Base-by-base conservation (phyloP, 2,888 invertebrate species). In the Apodemia mormo region DNA sequence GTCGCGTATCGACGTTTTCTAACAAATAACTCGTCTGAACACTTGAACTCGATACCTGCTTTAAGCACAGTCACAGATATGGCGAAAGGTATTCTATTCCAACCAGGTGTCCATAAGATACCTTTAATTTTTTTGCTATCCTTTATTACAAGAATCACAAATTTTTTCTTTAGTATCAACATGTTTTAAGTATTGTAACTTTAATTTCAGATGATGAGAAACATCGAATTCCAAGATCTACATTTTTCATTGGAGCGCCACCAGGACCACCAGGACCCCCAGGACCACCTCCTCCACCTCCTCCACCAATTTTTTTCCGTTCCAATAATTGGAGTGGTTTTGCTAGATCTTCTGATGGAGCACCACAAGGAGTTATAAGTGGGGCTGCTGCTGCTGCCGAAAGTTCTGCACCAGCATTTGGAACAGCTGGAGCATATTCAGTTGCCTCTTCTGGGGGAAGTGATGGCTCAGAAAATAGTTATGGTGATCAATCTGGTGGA, bases 291-390 rank as follows among this genome's bases (percentile, higher is more conserved):
- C 76, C 74, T 2, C 77, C 77, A 7, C 78, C 37, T 2, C 77
- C 78, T 6, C 78, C 79, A 7, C 80, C 80, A 40, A 76, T 79
- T 40, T 71, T 79, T 43, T 87, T 85, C 74, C 84, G 75, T 40
- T 80, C 87, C 0, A 81, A 83, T n/a, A 84, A 90, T 65, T 89
- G 88, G 88, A 85, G 83, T 33, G 89, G 89, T 2, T 72, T 84
- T 10, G 75, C 84, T 10, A 82, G 82, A 68, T 79, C 76, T 30
- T 49, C 76, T 45, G 79, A 81, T 65, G 87, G 88, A 2, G 67
- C 74, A 3, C 79, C 79, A 45, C 82, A 82, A 56, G 85, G 87
- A 67, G 82, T 89, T 0, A 88, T 85, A 69, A 88, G 86, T 70
- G 85, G 85, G 3, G 85, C 85, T 1, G 79, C 82, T 1, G 85